Conservation (phyloP, 2,113 vertebrate genomes). For the Pterocles gutturalis region DNA sequence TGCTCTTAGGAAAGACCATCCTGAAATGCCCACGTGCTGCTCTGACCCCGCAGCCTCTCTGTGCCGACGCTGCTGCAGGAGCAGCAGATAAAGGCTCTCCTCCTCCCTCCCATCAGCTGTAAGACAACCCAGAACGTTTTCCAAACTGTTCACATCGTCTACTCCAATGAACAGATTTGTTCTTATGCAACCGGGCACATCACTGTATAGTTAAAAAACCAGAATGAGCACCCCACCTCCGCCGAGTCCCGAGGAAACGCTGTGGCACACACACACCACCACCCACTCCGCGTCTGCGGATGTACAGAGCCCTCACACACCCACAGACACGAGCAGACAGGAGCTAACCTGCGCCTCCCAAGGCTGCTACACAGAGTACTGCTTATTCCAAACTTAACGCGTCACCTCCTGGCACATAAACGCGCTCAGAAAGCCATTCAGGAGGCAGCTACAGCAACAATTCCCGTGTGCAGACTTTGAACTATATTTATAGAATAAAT, state of each 20-base stretch:
- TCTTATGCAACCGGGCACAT: too few species aligned
- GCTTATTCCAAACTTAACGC: accelerated
- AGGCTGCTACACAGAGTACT: accelerated
- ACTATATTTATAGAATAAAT: accelerated
- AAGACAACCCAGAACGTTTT: accelerated
- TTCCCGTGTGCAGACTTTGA: accelerated
- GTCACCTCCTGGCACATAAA: not conserved
- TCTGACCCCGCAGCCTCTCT: not conserved
- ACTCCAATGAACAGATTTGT: not conserved
- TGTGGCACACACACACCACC: not conserved
- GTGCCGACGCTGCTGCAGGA: not conserved
- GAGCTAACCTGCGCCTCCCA: not conserved
- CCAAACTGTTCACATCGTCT: accelerated
- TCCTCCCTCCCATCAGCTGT: not conserved
- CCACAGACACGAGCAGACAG: accelerated
- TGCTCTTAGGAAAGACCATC: not conserved
- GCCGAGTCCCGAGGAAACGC: accelerated
- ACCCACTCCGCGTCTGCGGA: not conserved
- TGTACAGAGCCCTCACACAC: not conserved
- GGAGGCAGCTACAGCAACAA: not conserved
- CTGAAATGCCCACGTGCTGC: not conserved
- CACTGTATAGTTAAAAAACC: not conserved
- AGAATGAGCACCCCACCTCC: not conserved
- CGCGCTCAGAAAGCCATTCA: not conserved
- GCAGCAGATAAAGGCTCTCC: not conserved